A percentile compares a stretch with the other conserved stretches of the same genome.
These are phyloP conservation scores for Pocillopora verrucosa DNA, from an alignment of 64 coral and sea anemone genomes.

Conservation along the genomic window DNA sequence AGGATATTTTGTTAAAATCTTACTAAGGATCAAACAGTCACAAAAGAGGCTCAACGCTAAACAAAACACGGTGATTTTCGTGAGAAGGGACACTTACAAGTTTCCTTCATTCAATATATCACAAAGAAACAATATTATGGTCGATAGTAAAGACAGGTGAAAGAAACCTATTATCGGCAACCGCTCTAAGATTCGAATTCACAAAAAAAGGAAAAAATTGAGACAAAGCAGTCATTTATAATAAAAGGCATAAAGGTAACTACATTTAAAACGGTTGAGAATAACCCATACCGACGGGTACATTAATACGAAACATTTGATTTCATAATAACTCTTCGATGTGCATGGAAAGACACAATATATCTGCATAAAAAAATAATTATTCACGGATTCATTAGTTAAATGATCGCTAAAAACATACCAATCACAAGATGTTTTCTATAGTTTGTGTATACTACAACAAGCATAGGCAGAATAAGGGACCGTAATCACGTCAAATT, in stretches of 20 bases:
- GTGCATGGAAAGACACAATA: neutral
- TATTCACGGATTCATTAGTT: constrained; percentile 21
- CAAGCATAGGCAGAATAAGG: neutral
- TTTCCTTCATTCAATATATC: neutral
- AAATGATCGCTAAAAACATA: neutral
- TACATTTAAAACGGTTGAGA: neutral
- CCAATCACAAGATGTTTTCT: constrained; percentile 1
- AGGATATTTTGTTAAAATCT: neutral
- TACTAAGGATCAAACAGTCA: neutral
- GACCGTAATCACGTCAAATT: neutral
- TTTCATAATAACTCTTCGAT: neutral
- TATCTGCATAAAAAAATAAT: neutral
- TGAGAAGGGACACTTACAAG: constrained; percentile 13
- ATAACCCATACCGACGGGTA: neutral
- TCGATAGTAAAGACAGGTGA: neutral
- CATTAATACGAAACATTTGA: neutral
- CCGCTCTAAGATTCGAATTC: neutral
- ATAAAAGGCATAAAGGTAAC: neutral
- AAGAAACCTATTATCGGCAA: neutral
- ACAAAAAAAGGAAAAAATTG: neutral
- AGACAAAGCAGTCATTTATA: neutral
- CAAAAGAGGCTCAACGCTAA: neutral
- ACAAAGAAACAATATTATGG: neutral
- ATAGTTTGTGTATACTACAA: neutral
- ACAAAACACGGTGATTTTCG: neutral